phyloP scores from a whole-genome alignment of 2,113 vertebrate genomes.

The Chlamydotis undulata region DNA sequence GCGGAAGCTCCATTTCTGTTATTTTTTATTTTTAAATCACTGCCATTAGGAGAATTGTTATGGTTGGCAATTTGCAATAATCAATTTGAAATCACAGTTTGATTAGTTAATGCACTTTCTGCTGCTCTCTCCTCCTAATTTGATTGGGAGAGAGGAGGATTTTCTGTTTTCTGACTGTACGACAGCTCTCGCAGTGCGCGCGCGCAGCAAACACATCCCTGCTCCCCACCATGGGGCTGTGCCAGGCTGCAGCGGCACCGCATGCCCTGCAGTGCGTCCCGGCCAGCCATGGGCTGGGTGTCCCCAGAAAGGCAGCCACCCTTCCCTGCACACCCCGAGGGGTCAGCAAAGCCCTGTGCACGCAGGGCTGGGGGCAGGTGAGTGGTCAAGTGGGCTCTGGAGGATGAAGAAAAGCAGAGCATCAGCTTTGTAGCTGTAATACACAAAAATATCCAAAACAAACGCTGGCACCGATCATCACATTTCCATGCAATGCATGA shows the following conservation, averaged over 20 bases:
- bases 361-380: neutral
- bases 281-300: too few species aligned
- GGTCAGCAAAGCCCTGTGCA: neutral
- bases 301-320: neutral
- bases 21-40: slow-evolving; percentile 54
- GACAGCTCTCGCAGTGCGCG: rapidly evolving
- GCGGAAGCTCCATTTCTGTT: slow-evolving; percentile 2
- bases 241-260: too few species aligned
- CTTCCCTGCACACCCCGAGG: neutral
- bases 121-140: slow-evolving; percentile 60
- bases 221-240: rapidly evolving
- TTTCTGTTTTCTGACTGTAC: neutral
- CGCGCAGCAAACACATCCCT: neutral
- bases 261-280: rapidly evolving
- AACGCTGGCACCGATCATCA: neutral
- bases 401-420: neutral
- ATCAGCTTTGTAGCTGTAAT: neutral
- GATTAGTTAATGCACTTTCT: slow-evolving; percentile 78
- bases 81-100: slow-evolving; percentile 76
- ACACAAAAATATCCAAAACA: neutral
- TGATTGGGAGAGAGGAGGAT: neutral
- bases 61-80: slow-evolving; percentile 74
- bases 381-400: neutral
- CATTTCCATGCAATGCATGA: neutral
- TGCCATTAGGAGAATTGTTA: slow-evolving; percentile 71